These are phyloP conservation scores for Murina feae DNA, from an alignment of 2,113 vertebrate genomes.

Conservation along the genomic window DNA sequence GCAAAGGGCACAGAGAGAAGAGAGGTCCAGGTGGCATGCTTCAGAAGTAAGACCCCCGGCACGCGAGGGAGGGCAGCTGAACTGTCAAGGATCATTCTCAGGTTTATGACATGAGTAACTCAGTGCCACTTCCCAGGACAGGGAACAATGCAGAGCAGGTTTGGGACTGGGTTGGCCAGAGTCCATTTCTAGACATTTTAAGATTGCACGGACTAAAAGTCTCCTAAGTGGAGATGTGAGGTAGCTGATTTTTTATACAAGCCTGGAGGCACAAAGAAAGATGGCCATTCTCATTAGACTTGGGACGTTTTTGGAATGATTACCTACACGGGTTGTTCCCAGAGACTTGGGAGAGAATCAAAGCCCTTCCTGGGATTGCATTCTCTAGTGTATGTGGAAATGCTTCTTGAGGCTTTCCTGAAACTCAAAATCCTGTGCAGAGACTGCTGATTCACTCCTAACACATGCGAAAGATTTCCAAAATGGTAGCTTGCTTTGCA, in stretches of 20 bases:
- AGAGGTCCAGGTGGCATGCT: neutral
- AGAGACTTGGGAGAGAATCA: neutral
- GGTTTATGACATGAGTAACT: neutral
- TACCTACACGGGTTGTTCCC: neutral
- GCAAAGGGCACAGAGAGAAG: neutral
- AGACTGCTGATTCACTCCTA: constrained; percentile 1
- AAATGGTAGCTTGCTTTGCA: constrained; percentile 24
- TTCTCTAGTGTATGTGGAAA: neutral
- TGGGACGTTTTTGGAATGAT: neutral
- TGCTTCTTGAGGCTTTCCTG: neutral
- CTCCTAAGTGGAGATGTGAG: neutral
- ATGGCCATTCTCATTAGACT: neutral
- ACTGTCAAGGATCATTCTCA: neutral
- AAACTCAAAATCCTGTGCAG: neutral
- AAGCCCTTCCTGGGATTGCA: neutral
- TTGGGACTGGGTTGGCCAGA: neutral
- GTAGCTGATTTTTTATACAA: neutral
- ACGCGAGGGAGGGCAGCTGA: neutral
- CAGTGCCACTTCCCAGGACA: neutral
- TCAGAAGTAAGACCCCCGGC: neutral
- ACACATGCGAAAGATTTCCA: constrained; percentile 37
- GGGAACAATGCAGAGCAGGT: neutral
- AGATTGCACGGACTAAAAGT: neutral
- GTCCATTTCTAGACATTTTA: neutral
- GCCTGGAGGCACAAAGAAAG: neutral